These are phyloP conservation scores for Pachypeltis micranthus DNA, from an alignment of 1,140 invertebrate genomes.

Conservation along the genomic window DNA sequence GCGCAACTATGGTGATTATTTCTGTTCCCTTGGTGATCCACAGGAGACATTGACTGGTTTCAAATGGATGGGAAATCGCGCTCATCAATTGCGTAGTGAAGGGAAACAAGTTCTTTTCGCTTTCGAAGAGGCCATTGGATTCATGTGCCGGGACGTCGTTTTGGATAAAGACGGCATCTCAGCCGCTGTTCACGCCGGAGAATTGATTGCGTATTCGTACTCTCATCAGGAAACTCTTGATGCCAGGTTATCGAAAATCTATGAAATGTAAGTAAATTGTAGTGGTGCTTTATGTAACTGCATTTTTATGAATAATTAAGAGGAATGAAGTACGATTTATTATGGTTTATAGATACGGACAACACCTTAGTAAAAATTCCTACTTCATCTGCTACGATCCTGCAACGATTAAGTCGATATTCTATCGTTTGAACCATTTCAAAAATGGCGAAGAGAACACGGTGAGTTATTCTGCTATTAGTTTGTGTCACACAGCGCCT, in stretches of 20 bases:
- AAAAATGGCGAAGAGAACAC: conserved; percentile 41
- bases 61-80: conserved; percentile 97
- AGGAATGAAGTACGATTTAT: too few relatives aligned
- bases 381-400: conserved; percentile 80
- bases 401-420: conserved; percentile 58
- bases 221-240: conserved; percentile 47
- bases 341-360: conserved; percentile 50
- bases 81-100: conserved; percentile 50
- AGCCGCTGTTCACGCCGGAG: conserved; percentile 64
- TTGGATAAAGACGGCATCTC: conserved; percentile 94
- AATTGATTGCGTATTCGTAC: conserved; percentile 64
- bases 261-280: conserved; percentile 34
- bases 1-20: too few relatives aligned
- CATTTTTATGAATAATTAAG: background rate
- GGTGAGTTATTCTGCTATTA: conserved; percentile 46
- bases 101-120: conserved; percentile 78
- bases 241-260: conserved; percentile 71
- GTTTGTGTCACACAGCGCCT: background rate
- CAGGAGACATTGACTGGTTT: conserved; percentile 96
- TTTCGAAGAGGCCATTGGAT: conserved; percentile 91
- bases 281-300: background rate
- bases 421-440: conserved; percentile 69
- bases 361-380: conserved; percentile 72
- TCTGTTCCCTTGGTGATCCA: too few relatives aligned
- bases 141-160: conserved; percentile 79